Conservation (phyloP, 1,140 invertebrate genomes). For the Nomia melanderi region DNA sequence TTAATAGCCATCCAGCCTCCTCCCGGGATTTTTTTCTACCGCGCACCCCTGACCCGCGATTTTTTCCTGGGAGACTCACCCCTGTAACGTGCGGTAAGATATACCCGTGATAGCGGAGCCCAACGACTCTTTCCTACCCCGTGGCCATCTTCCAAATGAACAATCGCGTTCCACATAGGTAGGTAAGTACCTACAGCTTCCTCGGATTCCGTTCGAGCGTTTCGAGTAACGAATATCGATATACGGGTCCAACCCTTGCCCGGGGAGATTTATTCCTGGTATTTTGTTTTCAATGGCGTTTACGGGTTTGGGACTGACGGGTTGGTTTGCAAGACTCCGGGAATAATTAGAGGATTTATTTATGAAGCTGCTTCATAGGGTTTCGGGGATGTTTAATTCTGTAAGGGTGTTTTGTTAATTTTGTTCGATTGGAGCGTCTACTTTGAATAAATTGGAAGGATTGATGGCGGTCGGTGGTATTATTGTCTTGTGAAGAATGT, state of each 20-base stretch:
- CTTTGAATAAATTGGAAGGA: too few relatives aligned
- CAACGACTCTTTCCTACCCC: constrained; percentile 57
- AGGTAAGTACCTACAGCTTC: too few relatives aligned
- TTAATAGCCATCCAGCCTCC: constrained; percentile 79
- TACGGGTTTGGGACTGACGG: too few relatives aligned
- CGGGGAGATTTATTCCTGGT: neutral
- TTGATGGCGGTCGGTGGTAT: too few relatives aligned
- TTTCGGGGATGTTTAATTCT: too few relatives aligned
- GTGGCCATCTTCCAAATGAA: constrained; percentile 44
- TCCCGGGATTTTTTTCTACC: constrained; percentile 66
- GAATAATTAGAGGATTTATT: neutral
- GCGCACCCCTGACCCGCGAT: constrained; percentile 20
- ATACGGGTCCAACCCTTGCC: neutral
- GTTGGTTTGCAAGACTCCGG: neutral
- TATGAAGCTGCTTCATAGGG: too few relatives aligned
- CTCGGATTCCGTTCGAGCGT: neutral
- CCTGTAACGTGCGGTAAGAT: constrained; percentile 72
- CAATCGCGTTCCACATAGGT: neutral
- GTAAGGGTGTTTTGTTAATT: too few relatives aligned
- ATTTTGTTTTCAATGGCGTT: neutral
- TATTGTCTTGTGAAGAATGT: too few relatives aligned
- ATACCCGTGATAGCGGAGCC: constrained; percentile 72
- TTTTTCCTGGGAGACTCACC: constrained; percentile 32
- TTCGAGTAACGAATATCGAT: constrained; percentile 6
- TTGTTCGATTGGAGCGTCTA: too few relatives aligned